Evolutionary conservation across 2,888 invertebrate species (phyloP), one percentile per base, ranked within the genome.

Genomic region (Actias luna): DNA sequence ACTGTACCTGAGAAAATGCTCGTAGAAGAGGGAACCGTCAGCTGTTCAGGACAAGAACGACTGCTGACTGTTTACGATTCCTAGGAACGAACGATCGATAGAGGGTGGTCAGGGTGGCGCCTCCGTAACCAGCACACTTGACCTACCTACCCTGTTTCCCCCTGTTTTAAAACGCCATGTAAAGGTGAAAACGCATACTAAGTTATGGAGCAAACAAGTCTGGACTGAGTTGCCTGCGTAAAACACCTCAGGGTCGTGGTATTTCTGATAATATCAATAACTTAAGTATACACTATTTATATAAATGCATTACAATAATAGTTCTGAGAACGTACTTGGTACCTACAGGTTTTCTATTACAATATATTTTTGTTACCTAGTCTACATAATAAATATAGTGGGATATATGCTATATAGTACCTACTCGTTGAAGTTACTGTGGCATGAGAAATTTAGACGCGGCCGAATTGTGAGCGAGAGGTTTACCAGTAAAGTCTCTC

Each of bases 1-100:
- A 25, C 25, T 22, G 4, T 50, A 50, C 42, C 42, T 42, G 42
- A n/a, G 22, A 2, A 22, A 42, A 42, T 12, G 22, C 7, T 2
- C 8, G 7, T 12, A 50, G 3, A 25, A 25, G 22, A 50, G 3
- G 25, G 12, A 12, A 25, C 10, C 46, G 22, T 50, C 25, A 22
- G 46, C 46, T 50, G 46, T 50, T 46, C 18, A 27, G 39, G 69
- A 74, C 76, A 66, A 73, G 61, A 66, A 64, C 73, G 64, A 63
- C 68, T 67, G 69, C 73, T 67, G 68, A 72, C 75, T 72, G 63
- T 76, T 76, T 80, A 80, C 75, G 69, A 70, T 72, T 74, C 79
- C 79, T 79, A 78, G 75, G 79, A 74, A 65, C 65, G 22, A 25
- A 25, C 79, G 83, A 87, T 88, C 88, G 74, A 88, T 88, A 87